A percentile compares a stretch with the other conserved stretches of the same genome.
phyloP scores from a whole-genome alignment of 2,888 invertebrate species.

The Latheticus oryzae region DNA sequence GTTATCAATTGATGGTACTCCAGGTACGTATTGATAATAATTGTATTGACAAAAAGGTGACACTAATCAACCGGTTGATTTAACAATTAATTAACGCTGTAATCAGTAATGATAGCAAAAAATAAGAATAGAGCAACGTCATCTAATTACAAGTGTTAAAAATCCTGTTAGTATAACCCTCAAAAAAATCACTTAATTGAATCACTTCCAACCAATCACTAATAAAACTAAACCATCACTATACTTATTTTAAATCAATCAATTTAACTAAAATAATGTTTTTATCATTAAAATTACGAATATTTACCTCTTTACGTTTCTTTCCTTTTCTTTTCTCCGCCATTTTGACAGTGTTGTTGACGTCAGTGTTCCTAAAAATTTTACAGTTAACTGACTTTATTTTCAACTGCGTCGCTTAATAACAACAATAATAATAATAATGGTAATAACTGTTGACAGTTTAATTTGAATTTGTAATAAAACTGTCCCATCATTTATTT shows the following conservation, averaged over 20 bases:
- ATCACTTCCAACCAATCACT: slow-evolving; percentile 1
- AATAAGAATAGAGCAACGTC: slow-evolving; percentile 41
- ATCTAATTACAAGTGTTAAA: slow-evolving; percentile 40
- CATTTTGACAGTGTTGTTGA: slow-evolving; percentile 64
- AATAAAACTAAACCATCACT: slow-evolving; percentile 5
- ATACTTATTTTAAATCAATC: background rate
- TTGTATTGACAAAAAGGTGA: too few species aligned
- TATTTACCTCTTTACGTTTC: slow-evolving; percentile 73
- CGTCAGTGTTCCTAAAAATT: slow-evolving; percentile 42
- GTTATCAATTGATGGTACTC: too few species aligned
- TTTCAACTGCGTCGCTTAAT: slow-evolving; percentile 17
- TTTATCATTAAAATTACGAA: slow-evolving; percentile 23
- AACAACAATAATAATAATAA: too few species aligned
- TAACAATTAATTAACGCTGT: too few species aligned
- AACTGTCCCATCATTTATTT: too few species aligned
- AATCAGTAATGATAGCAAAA: too few species aligned
- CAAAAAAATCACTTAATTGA: background rate
- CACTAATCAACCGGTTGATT: too few species aligned
- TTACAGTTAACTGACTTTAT: slow-evolving; percentile 25
- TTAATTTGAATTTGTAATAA: too few species aligned
- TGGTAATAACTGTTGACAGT: too few species aligned
- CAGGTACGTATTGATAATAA: too few species aligned
- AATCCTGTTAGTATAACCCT: too few species aligned
- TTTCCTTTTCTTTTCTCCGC: slow-evolving; percentile 74
- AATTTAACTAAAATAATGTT: background rate